Evolutionary conservation across 1,140 invertebrate genomes (phyloP).

Genomic region (Monomorium pharaonis): DNA sequence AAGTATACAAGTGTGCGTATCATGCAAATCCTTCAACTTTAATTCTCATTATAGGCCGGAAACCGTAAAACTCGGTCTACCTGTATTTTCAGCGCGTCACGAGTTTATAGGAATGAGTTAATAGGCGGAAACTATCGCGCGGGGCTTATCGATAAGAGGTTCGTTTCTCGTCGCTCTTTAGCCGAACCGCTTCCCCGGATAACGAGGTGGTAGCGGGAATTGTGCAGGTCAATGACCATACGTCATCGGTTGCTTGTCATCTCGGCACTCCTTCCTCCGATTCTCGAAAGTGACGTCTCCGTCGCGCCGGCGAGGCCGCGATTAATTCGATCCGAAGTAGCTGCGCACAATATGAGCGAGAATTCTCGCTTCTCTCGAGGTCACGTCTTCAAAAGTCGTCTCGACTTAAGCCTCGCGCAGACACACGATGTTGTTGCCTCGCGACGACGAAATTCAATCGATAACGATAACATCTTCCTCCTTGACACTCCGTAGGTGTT

Average conservation of each 20-base stretch:
- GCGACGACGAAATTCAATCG: background rate
- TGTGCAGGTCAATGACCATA: conserved; percentile 35
- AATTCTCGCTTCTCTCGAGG: background rate
- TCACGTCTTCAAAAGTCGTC: background rate
- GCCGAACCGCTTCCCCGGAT: background rate
- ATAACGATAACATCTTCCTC: conserved; percentile 1
- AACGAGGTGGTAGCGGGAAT: conserved; percentile 49
- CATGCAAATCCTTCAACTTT: no score
- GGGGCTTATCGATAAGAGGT: conserved; percentile 5
- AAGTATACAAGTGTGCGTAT: no score
- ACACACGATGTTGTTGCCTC: background rate
- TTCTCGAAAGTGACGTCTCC: conserved; percentile 16
- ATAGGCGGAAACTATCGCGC: background rate
- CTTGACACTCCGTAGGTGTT: background rate
- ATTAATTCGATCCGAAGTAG: background rate
- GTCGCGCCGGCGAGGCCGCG: background rate
- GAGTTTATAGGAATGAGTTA: no score
- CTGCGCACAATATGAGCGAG: background rate
- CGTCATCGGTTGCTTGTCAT: background rate
- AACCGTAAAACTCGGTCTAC: no score
- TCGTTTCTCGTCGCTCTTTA: background rate
- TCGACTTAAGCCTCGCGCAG: background rate
- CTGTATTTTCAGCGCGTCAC: no score
- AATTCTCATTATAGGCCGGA: no score
- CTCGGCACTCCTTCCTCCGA: background rate